Percentiles rank a stretch among this genome's conserved stretches.
Evolutionary conservation across 2,888 invertebrate genomes (phyloP).

Genomic region (Drosophila lutescens): DNA sequence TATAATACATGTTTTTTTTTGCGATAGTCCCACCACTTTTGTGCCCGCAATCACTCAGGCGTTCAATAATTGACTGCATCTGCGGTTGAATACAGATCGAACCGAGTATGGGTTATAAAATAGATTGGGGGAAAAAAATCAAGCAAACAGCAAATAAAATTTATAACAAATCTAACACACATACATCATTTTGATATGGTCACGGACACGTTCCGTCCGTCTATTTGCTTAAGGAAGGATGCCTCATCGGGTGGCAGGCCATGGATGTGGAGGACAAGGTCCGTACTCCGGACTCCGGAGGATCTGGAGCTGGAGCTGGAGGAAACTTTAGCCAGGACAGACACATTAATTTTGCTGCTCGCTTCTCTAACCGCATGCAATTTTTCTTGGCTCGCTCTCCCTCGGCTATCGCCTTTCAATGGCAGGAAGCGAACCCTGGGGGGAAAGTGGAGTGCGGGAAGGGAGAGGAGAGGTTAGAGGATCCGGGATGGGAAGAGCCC

Average conservation of each 20-base stretch:
- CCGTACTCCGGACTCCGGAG: neutral
- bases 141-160: constrained; percentile 64
- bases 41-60: constrained; percentile 50
- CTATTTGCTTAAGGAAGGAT: constrained; percentile 69
- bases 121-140: constrained; percentile 18
- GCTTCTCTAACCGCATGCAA: constrained; percentile 77
- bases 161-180: constrained; percentile 78
- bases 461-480: neutral
- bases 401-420: constrained; percentile 71
- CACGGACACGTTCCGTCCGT: constrained; percentile 58
- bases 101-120: constrained; percentile 2
- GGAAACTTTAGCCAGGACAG: constrained; percentile 54
- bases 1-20: neutral
- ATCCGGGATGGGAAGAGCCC: constrained; percentile 1
- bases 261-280: constrained; percentile 14
- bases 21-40: neutral
- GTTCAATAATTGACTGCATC: constrained; percentile 64
- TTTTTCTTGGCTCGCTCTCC: constrained; percentile 67
- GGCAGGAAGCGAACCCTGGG: constrained; percentile 55
- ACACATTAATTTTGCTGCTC: constrained; percentile 75
- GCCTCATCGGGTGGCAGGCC: constrained; percentile 16
- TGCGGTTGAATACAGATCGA: constrained; percentile 22
- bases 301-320: neutral
- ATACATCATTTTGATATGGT: constrained; percentile 76
- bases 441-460: neutral